Conservation (phyloP, 2,113 vertebrate species). For the Calonectris borealis region DNA sequence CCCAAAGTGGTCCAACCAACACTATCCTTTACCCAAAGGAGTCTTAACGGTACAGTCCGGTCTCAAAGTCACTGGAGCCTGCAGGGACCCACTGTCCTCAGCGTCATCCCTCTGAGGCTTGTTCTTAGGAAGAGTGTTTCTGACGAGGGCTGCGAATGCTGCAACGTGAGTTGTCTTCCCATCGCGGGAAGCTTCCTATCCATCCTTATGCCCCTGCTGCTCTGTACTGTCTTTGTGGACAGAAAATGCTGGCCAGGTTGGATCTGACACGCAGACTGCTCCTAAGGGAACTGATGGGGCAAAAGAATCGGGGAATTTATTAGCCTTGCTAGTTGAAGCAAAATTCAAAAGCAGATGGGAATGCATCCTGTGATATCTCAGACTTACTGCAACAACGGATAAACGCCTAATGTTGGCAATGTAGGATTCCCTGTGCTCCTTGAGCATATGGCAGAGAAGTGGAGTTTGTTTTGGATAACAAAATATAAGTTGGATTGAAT, state of each 20-base stretch:
- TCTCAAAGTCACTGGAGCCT: not conserved
- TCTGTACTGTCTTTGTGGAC: not conserved
- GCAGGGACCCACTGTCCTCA: not conserved
- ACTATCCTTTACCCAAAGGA: not conserved
- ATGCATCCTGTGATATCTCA: constrained; percentile 2
- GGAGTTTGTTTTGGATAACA: constrained; percentile 21
- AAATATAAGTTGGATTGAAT: not conserved
- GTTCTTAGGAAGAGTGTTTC: not conserved
- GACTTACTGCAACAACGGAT: not conserved
- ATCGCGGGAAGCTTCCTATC: rapidly evolving
- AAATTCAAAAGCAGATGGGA: constrained; percentile 34
- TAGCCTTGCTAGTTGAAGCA: not conserved
- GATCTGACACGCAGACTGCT: rapidly evolving
- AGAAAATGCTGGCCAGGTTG: not conserved
- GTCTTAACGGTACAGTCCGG: rapidly evolving
- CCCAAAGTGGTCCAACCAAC: not conserved
- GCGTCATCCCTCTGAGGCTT: rapidly evolving
- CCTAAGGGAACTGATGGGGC: not conserved
- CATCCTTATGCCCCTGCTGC: not conserved
- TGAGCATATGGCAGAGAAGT: constrained; percentile 41
- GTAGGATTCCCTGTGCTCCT: constrained; percentile 39
- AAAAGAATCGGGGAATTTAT: not conserved
- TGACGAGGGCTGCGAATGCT: not conserved
- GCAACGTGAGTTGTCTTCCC: not conserved
- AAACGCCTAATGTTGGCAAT: not conserved